Percentiles rank a stretch among this genome's conserved stretches.
These are phyloP conservation scores for Hipposideros larvatus DNA, from an alignment of 2,797 vertebrate genomes.

Conservation along the genomic window DNA sequence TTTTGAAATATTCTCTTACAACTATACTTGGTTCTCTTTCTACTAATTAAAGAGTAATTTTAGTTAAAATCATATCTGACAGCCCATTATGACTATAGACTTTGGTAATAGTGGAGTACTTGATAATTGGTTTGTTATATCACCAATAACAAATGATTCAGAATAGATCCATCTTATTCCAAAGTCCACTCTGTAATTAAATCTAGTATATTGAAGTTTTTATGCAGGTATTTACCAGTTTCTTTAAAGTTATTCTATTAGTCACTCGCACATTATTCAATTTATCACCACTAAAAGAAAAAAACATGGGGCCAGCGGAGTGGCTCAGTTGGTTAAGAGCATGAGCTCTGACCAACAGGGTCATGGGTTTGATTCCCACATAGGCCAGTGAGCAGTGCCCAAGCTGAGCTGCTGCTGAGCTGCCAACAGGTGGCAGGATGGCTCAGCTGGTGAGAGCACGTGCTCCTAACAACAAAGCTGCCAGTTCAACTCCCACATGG, in stretches of 20 bases:
- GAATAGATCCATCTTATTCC: constrained; percentile 41
- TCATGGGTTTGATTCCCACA: no score
- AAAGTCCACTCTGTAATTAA: constrained; percentile 42
- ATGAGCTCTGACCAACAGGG: no score
- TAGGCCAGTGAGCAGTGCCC: no score
- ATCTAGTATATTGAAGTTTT: constrained; percentile 16
- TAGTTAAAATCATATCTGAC: constrained; percentile 45
- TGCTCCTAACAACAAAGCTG: no score
- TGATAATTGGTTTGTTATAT: constrained; percentile 24
- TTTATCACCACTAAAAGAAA: not conserved
- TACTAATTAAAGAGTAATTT: constrained; percentile 52
- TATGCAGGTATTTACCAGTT: not conserved
- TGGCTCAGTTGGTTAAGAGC: no score
- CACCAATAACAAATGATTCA: constrained; percentile 56
- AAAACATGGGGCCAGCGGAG: not conserved
- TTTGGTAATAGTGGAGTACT: constrained; percentile 5
- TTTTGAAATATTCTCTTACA: constrained; percentile 33
- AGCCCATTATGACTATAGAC: not conserved
- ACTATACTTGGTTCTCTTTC: not conserved
- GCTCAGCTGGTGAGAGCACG: no score
- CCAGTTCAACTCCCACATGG: no score
- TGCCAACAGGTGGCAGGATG: no score
- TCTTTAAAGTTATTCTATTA: constrained; percentile 31
- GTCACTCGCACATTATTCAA: not conserved
- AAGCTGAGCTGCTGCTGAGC: no score